Conservation (phyloP, 2,888 invertebrate genomes). For the Philereme transversata region DNA sequence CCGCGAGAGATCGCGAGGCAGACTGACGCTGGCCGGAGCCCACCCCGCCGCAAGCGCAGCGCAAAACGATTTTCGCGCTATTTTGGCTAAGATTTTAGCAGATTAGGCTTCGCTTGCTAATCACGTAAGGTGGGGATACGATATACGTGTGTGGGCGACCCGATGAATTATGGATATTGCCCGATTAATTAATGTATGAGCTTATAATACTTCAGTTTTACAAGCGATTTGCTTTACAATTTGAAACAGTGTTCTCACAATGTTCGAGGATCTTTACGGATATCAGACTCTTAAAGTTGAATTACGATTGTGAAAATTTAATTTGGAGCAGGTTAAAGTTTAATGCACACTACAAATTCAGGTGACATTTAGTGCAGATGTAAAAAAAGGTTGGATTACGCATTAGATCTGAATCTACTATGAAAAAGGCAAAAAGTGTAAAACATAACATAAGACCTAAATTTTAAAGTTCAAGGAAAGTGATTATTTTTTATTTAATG, state of each 20-base stretch:
- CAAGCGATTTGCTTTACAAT: constrained; percentile 39
- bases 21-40: constrained; percentile 77
- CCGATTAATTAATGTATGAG: constrained; percentile 61
- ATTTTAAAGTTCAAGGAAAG: too few species aligned
- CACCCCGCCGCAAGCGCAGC: constrained; percentile 74
- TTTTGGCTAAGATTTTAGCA: constrained; percentile 82
- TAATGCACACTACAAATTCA: background rate
- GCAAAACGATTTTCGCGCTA: constrained; percentile 82
- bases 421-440: background rate
- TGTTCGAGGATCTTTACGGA: constrained; percentile 16
- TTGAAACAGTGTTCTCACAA: constrained; percentile 30
- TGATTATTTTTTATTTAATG: too few species aligned
- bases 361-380: background rate
- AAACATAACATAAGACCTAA: too few species aligned
- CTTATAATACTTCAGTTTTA: constrained; percentile 61
- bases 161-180: constrained; percentile 62
- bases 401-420: background rate
- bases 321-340: background rate
- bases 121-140: constrained; percentile 62
- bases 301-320: constrained; percentile 2
- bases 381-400: background rate
- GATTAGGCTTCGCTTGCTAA: constrained; percentile 80
- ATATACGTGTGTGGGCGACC: constrained; percentile 70
- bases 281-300: constrained; percentile 4
- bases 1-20: constrained; percentile 77